Evolutionary conservation across 2,113 vertebrate genomes (phyloP).

Genomic region (Brachypteracias leptosomus): DNA sequence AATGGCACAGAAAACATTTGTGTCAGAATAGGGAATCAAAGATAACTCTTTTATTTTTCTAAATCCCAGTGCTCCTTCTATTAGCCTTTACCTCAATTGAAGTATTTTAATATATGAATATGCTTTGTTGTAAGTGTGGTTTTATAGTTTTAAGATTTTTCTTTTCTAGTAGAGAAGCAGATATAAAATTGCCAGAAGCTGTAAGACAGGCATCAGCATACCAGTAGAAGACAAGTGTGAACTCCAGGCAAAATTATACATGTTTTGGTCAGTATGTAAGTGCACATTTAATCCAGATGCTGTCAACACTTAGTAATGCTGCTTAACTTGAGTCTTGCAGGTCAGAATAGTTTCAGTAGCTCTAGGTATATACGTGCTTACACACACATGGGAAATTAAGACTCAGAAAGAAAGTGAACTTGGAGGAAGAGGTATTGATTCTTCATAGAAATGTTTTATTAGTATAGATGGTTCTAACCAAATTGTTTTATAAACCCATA

Average conservation of each 20-base stretch:
- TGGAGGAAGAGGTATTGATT: slow-evolving; percentile 25
- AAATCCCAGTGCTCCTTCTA: background rate
- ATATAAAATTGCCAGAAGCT: background rate
- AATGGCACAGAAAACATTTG: background rate
- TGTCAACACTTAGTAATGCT: background rate
- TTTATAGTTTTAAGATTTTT: background rate
- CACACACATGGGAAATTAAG: slow-evolving; percentile 44
- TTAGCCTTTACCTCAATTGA: background rate
- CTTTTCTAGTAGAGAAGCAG: background rate
- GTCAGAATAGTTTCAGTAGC: background rate
- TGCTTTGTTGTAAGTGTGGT: background rate
- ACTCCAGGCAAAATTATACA: background rate
- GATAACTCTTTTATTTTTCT: background rate
- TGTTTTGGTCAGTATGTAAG: background rate
- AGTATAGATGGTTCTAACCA: background rate
- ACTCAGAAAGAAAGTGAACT: background rate
- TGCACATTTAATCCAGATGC: background rate
- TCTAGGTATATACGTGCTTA: background rate
- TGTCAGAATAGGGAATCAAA: background rate
- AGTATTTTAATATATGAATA: background rate
- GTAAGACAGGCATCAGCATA: background rate
- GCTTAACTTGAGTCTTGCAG: background rate
- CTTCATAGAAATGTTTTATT: slow-evolving; percentile 36
- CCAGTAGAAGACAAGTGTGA: background rate
- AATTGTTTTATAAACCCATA: slow-evolving; percentile 22